Evolutionary conservation across 2,113 vertebrate species (phyloP), one percentile per base, ranked within the genome.

Genomic region (Pelvicachromis taeniatus): DNA sequence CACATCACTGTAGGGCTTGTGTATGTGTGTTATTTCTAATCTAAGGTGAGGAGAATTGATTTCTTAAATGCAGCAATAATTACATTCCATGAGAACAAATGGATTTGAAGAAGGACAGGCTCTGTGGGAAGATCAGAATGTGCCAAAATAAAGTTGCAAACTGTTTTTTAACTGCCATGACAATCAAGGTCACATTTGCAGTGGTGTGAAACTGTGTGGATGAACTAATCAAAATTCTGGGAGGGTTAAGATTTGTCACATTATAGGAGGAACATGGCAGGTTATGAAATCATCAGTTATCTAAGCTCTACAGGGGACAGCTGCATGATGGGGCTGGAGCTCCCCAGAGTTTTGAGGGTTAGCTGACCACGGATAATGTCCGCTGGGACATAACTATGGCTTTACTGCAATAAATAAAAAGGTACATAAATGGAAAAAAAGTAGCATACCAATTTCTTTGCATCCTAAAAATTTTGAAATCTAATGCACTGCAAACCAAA

Each of bases 41-140:
- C 82, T 77, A 19, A 82, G 88, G 78, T 89, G 52, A 79, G 79
- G 91, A 88, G 31, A 93, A 95, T 91, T 82, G 88, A 94, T 95
- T 93, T 87, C 59, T 87, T 29, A 89, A 85, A 91, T 92, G 87
- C 31, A 50, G 89, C 70, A 80, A 92, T 94, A 92, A 95, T 93
- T 92, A 86, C 87, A 93, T 91, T 89, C 80, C 35, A 68, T 26
- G 48, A 90, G 78, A 91, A 93, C 80, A 85, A 94, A 92, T 92
- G 82, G 78, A 90, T 92, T 91, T 59, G n/a, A 91, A 79, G 54
- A 52, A 59, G 53, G 81, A 26, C 29, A 1, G 73, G 53, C 50
- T 50, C 52, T 54, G 59, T 63, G 38, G 77, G 48, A 40, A 9
- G 7, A 53, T 78, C 77, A 48, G 42, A 78, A 61, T 81, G 81